Base-by-base conservation (phyloP, 2,797 vertebrate genomes). In the Hyperoplus immaculatus region DNA sequence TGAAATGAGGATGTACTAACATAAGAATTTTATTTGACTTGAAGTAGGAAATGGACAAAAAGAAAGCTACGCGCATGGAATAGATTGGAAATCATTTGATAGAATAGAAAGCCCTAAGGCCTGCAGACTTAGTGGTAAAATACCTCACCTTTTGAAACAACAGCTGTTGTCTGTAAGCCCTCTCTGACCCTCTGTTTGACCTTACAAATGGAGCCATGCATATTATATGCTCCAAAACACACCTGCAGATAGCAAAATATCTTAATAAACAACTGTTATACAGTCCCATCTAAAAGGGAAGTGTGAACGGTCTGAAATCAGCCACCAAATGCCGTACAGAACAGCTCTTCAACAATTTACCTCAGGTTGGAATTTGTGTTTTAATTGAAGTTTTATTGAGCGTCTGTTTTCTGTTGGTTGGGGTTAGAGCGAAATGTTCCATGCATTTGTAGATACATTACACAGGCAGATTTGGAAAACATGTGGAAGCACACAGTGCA, bases 311-410 rank as follows among this genome's bases (percentile, higher is more conserved):
- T 51, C 53, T 62, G 42, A 81, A 58, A 80, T 9, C 69, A 74
- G 74, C 64, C 16, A 38, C 57, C 65, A 49, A 71, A 58, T 16
- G 46, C 71, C 29, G 38, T 11, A n/a, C 29, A 47, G 73, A 49
- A 13, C 53, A 55, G 16, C 80, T 65, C 74, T 88, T 81, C 84
- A 57, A 86, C 77, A 6, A 18, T 57, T 76, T 74, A 74, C 73
- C 66, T 51, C 21, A 14, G 43, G 66, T 49, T 12, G 41, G 18
- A 84, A 53, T 65, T 65, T 62, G 55, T 47, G 42, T 39, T 87
- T 87, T 89, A 72, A 85, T 86, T 66, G 0, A 64, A 51, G 53
- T 71, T 86, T 87, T 69, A 85, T 77, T 74, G 78, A 58, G 18
- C 36, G 62, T 65, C 41, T 81, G 76, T 84, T 75, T 60, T 61